Evolutionary conservation across 2,797 vertebrate genomes (phyloP).

Genomic region (Parauchenoglanis punctatus): DNA sequence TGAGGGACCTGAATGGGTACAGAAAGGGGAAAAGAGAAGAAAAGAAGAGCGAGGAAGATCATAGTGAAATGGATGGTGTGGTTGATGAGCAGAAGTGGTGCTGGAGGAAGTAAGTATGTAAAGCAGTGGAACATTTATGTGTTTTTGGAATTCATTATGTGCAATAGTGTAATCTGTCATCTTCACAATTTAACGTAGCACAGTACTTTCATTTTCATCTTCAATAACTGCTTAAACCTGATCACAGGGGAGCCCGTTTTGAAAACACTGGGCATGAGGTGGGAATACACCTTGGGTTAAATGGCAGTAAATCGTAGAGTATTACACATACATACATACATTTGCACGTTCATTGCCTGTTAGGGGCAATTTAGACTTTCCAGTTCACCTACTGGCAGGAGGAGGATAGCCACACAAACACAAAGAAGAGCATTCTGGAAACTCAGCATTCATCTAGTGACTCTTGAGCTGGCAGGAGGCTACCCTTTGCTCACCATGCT

Average conservation of each 20-base stretch:
- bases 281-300: neutral
- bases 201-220: neutral
- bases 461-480: neutral
- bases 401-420: neutral
- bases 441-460: too few species aligned
- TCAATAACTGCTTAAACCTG: neutral
- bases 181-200: neutral
- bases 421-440: neutral
- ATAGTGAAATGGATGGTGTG: slow-evolving; percentile 49
- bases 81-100: slow-evolving; percentile 15
- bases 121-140: neutral
- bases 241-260: neutral
- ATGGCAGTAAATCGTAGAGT: neutral
- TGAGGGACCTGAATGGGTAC: slow-evolving; percentile 15
- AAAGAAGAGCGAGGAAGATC: neutral
- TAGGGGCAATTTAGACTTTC: neutral
- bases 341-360: neutral
- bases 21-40: neutral
- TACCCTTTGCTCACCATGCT: neutral
- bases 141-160: neutral
- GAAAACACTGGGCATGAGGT: neutral
- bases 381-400: neutral
- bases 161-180: neutral
- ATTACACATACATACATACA: neutral
- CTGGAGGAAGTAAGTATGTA: slow-evolving; percentile 57